Base-by-base conservation (phyloP, 2,888 invertebrate species). In the Ormyrus rosae region DNA sequence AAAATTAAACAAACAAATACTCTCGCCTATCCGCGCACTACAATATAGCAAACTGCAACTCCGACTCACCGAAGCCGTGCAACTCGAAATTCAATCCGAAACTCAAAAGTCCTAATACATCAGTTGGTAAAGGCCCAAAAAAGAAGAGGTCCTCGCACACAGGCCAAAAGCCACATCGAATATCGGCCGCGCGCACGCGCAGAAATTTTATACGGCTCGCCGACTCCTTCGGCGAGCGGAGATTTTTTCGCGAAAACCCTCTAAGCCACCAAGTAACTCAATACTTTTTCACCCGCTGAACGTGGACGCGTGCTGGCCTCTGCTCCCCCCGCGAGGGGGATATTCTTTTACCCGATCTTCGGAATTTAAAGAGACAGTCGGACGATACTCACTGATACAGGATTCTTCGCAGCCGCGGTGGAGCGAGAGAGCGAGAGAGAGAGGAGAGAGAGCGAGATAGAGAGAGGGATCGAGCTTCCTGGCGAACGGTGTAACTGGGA, bases 401-500 rank as follows among this genome's bases (percentile, higher is more conserved):
- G 80, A 61, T 58, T 73, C 72, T 55, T 5, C n/a, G n/a, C 48
- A 51, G 67, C 10, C 2, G 19, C 9, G 58, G 8, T 50, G 10
- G 56, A 50, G 50, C 45, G 69, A 10, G 51, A 63, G 71, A 77
- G 13, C 6, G 34, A 34, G 34, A 71, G 56, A 13, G 56, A 48
- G 55, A 9, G 1, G 46, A 61, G 64, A 19, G 71, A n/a, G 63
- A 69, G 55, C 10, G 53, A 58, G 56, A n/a, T 58, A 65, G 58
- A 56, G 67, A 65, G 55, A 7, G 6, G 56, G 11, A 58, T 13
- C 55, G 55, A 71, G 79, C 83, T 83, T 85, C 85, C 85, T 81
- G 85, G 85, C 83, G 86, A 87, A 86, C 86, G 87, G 86, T 83
- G 81, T 84, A 85, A 85, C 83, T 83, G 84, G 82, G 86, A 90